Base-by-base conservation (phyloP, 2,113 vertebrate genomes). In the Alouatta palliata region DNA sequence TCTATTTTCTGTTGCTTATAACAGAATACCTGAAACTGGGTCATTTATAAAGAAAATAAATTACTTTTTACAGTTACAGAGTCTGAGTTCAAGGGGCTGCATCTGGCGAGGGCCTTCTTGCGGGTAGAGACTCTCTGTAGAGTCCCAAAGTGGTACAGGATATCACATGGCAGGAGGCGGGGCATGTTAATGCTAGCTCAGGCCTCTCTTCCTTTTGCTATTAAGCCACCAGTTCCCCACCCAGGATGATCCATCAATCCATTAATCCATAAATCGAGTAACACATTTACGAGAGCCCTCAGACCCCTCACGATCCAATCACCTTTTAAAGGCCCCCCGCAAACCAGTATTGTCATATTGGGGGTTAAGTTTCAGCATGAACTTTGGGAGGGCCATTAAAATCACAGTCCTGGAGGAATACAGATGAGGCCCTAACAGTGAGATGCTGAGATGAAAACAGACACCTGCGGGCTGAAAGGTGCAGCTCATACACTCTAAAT, bases 381-480 rank as follows among this genome's bases (percentile, higher is more conserved):
- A 25, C 43, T 76, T 76, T 45, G 7, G 43, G 17, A 13, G 73
- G 25, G 73, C 14, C 73, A 73, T 43, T 40, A 8, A 45, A 47
- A 45, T 43, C 73, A 76, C 16, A 76, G 25, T 47, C 19, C 45
- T 2, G 16, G 8, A 86, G 75, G 58, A 86, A 32, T 61, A 83
- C 2, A 61, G 64, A 40, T 11, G 2, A 45, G 47, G 9, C 3
- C 27, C 85, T 10, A 16, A 14, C 1, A 13, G 66, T 2, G 7
- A 20, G 83, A 25, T 20, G 79, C 86, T 43, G 20, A 21, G 21
- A 20, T 8, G 21, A 9, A 82, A 3, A 1, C 43, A 27, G n/a
- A 68, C 21, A 1, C n/a, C 8, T 14, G 2, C 0, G 0, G 58
- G 37, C 64, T 8, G 43, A 49, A 70, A 37, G 16, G 20, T 1